Conservation (phyloP, 2,113 vertebrate species). For the Coturnix japonica region DNA sequence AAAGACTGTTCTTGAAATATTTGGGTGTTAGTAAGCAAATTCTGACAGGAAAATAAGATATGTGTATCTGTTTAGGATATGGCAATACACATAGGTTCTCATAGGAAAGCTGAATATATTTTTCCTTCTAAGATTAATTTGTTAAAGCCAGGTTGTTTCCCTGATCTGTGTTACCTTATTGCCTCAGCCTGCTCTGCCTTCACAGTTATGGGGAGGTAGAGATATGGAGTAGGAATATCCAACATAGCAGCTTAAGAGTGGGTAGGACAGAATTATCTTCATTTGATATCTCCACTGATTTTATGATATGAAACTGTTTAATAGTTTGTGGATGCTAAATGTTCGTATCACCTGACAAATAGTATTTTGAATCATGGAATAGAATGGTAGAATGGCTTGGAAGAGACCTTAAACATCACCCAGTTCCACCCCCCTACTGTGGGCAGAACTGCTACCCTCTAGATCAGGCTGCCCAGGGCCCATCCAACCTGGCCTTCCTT, state of each 20-base stretch:
- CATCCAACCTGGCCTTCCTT: not conserved
- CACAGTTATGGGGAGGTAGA: not conserved
- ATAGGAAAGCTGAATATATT: not conserved
- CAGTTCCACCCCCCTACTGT: not conserved
- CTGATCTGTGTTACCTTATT: not conserved
- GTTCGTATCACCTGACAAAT: not conserved
- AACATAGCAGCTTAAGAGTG: not conserved
- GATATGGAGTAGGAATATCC: not conserved
- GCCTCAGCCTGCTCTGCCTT: not conserved
- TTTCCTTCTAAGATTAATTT: not conserved
- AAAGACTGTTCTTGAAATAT: not conserved
- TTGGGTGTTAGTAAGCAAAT: not conserved
- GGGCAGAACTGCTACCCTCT: not conserved
- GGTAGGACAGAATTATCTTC: not conserved
- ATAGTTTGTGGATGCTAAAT: not conserved
- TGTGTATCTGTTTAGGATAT: not conserved
- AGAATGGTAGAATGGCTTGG: too few relatives aligned
- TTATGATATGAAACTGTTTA: not conserved
- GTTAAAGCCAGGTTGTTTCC: not conserved
- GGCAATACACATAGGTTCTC: not conserved
- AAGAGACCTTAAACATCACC: not conserved
- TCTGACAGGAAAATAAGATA: not conserved
- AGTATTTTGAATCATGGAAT: not conserved
- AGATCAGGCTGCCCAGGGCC: not conserved
- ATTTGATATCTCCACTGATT: not conserved